Conservation (phyloP, 1,140 invertebrate genomes). For the Amyelois transitella region DNA sequence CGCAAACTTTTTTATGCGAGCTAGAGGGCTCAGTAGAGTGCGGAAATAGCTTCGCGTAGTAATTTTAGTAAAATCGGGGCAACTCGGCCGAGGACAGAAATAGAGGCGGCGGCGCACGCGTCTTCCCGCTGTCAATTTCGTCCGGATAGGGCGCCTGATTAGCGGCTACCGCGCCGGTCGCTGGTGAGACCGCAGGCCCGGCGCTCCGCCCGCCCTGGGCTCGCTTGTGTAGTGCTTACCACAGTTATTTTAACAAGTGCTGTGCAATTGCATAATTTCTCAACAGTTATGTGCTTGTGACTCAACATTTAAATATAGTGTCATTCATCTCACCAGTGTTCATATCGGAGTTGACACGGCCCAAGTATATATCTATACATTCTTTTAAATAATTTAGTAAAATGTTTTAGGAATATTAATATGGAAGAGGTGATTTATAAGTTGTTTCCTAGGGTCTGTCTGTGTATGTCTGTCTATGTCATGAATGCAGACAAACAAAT, state of each 20-base stretch:
- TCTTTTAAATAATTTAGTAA: neutral
- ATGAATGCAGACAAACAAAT: too few species aligned
- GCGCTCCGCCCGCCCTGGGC: constrained; percentile 1
- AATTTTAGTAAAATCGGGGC: constrained; percentile 74
- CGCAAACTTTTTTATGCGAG: constrained; percentile 40
- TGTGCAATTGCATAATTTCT: constrained; percentile 36
- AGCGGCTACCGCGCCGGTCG: constrained; percentile 25
- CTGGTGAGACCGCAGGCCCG: constrained; percentile 11
- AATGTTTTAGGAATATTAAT: too few species aligned
- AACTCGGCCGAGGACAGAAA: constrained; percentile 67
- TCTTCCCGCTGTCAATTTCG: constrained; percentile 66
- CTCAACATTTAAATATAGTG: constrained; percentile 5
- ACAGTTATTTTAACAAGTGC: neutral
- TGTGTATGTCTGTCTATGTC: too few species aligned
- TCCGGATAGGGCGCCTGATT: constrained; percentile 67
- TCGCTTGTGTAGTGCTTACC: constrained; percentile 34
- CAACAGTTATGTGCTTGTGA: constrained; percentile 12
- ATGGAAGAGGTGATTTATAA: too few species aligned
- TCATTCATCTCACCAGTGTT: neutral
- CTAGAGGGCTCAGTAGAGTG: constrained; percentile 51
- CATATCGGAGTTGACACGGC: neutral
- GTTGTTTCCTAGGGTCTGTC: too few species aligned
- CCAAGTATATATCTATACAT: constrained; percentile 4
- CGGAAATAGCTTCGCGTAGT: constrained; percentile 68
- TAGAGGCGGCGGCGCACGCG: constrained; percentile 62